These are phyloP conservation scores for Spilogale gracilis DNA, from an alignment of 2,113 vertebrate genomes.

Conservation along the genomic window DNA sequence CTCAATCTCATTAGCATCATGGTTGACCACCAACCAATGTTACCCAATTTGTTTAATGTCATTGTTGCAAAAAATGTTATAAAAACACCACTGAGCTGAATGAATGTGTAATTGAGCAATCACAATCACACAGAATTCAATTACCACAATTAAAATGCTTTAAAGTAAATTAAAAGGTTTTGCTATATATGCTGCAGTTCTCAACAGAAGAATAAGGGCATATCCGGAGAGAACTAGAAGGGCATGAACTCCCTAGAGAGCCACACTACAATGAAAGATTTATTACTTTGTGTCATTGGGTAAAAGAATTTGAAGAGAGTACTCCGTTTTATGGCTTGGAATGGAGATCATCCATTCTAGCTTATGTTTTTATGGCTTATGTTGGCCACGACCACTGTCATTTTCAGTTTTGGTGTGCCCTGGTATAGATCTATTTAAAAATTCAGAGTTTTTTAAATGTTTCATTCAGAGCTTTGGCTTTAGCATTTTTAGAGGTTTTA, in stretches of 20 bases:
- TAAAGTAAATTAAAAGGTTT: constrained; percentile 17
- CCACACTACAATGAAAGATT: neutral
- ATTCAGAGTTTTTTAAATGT: neutral
- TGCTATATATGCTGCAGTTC: neutral
- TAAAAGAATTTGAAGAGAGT: neutral
- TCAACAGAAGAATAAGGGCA: neutral
- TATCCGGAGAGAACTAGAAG: neutral
- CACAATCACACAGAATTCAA: neutral
- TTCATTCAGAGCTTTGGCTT: neutral
- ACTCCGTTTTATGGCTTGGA: neutral
- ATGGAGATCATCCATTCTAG: neutral
- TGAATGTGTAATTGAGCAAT: neutral
- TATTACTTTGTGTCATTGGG: neutral
- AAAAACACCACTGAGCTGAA: neutral
- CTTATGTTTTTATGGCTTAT: neutral
- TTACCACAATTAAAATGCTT: constrained; percentile 31
- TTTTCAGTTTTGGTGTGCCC: neutral
- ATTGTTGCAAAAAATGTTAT: neutral
- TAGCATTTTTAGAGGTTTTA: neutral
- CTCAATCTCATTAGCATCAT: neutral
- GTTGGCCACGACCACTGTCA: neutral
- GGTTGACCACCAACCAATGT: neutral
- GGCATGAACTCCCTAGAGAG: neutral
- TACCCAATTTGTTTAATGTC: constrained; percentile 10
- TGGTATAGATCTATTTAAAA: neutral